phyloP scores from a whole-genome alignment of 2,797 vertebrate species.

The Hirundo rustica region DNA sequence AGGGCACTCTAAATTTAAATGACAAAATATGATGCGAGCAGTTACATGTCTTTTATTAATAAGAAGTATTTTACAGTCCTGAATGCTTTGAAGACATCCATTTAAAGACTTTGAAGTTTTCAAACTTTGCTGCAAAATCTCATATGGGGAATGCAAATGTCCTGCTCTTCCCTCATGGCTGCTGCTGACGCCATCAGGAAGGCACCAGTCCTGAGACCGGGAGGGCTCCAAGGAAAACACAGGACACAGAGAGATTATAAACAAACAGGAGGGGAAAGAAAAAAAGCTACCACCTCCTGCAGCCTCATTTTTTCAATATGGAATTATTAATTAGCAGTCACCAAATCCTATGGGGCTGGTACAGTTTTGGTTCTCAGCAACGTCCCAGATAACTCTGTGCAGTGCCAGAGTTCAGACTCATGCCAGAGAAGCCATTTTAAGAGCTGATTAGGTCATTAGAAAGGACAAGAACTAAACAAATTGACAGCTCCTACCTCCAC shows the following conservation, averaged over 20 bases:
- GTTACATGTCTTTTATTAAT: conserved; percentile 4
- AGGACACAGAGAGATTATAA: neutral
- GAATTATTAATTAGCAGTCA: neutral
- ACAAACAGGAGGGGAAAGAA: neutral
- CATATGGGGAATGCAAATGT: neutral
- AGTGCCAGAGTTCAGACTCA: neutral
- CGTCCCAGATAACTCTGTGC: neutral
- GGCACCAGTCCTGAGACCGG: neutral
- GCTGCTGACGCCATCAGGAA: neutral
- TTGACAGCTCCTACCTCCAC: neutral
- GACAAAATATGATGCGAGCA: neutral
- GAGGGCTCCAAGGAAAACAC: neutral
- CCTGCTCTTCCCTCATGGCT: neutral
- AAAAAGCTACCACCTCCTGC: neutral
- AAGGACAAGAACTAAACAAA: neutral
- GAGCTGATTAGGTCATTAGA: neutral
- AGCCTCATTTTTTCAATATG: neutral
- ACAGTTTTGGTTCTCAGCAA: neutral
- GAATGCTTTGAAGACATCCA: neutral
- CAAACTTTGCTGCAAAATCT: neutral
- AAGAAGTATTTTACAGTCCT: neutral
- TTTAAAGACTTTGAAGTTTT: conserved; percentile 22
- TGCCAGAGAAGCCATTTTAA: neutral
- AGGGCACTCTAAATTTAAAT: neutral
- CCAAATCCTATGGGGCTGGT: neutral